Conservation (phyloP, 2,797 vertebrate species). For the Paratrypauchen microcephalus region DNA sequence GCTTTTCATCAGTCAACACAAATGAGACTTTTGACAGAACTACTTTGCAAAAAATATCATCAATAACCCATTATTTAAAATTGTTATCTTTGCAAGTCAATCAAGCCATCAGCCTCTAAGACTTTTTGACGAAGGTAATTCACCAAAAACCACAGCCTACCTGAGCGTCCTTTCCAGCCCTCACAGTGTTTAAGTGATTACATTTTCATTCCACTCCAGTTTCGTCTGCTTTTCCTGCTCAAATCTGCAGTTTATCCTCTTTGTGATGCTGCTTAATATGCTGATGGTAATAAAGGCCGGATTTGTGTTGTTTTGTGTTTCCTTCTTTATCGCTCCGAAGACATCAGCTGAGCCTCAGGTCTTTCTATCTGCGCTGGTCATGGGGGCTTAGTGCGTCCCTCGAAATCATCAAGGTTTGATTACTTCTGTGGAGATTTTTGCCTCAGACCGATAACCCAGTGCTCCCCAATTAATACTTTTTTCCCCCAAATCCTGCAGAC, state of each 20-base stretch:
- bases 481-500: slow-evolving; percentile 59
- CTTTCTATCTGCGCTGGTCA: slow-evolving; percentile 70
- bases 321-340: slow-evolving; percentile 64
- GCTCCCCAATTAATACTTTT: slow-evolving; percentile 76
- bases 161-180: slow-evolving; percentile 67
- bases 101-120: slow-evolving; percentile 64
- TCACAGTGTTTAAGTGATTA: slow-evolving; percentile 68
- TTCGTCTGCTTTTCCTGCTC: slow-evolving; percentile 52
- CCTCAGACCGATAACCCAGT: slow-evolving; percentile 72
- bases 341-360: slow-evolving; percentile 63
- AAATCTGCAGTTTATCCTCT: slow-evolving; percentile 61
- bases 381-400: slow-evolving; percentile 78
- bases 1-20: slow-evolving; percentile 50
- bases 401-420: slow-evolving; percentile 85
- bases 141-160: slow-evolving; percentile 60
- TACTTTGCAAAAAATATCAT: slow-evolving; percentile 42
- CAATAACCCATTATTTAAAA: slow-evolving; percentile 48
- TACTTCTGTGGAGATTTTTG: slow-evolving; percentile 80
- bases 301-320: slow-evolving; percentile 65
- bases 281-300: slow-evolving; percentile 66
- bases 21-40: slow-evolving; percentile 18
- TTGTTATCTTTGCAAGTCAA: slow-evolving; percentile 65
- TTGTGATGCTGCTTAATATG: slow-evolving; percentile 56
- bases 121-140: slow-evolving; percentile 63
- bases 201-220: slow-evolving; percentile 70